A percentile compares a stretch with the other conserved stretches of the same genome.
These are phyloP conservation scores for Poecile atricapillus DNA, from an alignment of 2,113 vertebrate genomes.

Conservation along the genomic window DNA sequence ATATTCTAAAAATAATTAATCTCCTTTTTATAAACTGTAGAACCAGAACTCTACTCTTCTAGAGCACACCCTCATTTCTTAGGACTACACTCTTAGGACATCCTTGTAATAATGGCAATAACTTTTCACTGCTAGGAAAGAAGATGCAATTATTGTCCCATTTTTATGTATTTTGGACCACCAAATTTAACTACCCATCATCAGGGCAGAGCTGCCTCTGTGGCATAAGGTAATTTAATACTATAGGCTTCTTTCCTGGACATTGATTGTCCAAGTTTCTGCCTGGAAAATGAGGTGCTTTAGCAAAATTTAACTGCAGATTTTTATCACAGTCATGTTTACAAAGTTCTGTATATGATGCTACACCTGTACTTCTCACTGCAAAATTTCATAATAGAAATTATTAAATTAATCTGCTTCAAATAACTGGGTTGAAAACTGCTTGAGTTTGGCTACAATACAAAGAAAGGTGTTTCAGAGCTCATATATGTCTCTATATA, in stretches of 20 bases:
- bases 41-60: not conserved
- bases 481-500: not conserved
- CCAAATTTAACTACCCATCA: not conserved
- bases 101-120: not conserved
- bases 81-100: not conserved
- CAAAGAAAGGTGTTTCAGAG: not conserved
- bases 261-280: not conserved
- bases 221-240: not conserved
- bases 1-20: not conserved
- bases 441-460: not conserved
- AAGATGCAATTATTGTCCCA: not conserved
- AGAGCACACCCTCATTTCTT: not conserved
- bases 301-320: not conserved
- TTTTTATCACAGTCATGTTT: not conserved
- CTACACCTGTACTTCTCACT: not conserved
- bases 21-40: not conserved
- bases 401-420: not conserved
- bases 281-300: not conserved
- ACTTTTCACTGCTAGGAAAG: not conserved
- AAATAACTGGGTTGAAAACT: not conserved
- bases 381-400: not conserved
- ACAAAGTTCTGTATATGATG: not conserved
- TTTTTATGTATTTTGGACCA: not conserved
- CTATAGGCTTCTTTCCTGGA: not conserved
- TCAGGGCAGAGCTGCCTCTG: not conserved